Base-by-base conservation (phyloP, 2,797 vertebrate species). In the Lagorchestes hirsutus region DNA sequence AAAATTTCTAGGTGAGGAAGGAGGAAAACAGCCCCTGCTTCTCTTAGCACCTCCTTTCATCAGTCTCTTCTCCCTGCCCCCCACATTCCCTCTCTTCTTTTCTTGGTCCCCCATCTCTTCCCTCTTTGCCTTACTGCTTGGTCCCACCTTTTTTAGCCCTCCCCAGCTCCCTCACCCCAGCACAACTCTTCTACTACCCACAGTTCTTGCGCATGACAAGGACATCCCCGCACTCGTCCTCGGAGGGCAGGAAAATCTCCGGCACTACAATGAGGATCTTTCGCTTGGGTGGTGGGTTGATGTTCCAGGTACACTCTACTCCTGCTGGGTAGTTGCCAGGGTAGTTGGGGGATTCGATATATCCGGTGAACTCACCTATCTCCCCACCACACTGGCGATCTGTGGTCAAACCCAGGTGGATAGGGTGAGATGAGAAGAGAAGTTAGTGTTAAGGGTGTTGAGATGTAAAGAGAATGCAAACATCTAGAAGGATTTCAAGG, bases 181-280 rank as follows among this genome's bases (percentile, higher is more conserved):
- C 94, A 3, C 94, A 94, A 92, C 74, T 91, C 92, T 94, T 93
- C n/a, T 96, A 98, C 98, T 97, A 99, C 99, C 99, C 99, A 99
- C 99, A 99, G 99, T 99, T 99, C 99, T 99, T 99, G 98, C 99
- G 99, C 99, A 99, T 99, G 95, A 99, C 99, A 98, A 99, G 98
- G 97, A 99, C 99, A 55, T 99, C 99, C 92, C 99, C 99, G 31
- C 99, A 99, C 98, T 99, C 99, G 0, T 99, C 99, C 98, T 99
- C 99, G 0, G 99, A 99, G 0, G 99, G 99, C 97, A 99, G 99
- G 98, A 99, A 99, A 98, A 99, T 99, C 98, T 99, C 99, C 0
- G 99, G 99, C 95, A 99, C 99, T 96, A 99, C 99, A 9, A 99
- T 99, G 87, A 99, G 99, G 98, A 99, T 99, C 98, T 99, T 99